A percentile compares a stretch with the other conserved stretches of the same genome.
These are phyloP conservation scores for Brachionus koreanus DNA, from an alignment of 1,140 invertebrate genomes.

Conservation along the genomic window DNA sequence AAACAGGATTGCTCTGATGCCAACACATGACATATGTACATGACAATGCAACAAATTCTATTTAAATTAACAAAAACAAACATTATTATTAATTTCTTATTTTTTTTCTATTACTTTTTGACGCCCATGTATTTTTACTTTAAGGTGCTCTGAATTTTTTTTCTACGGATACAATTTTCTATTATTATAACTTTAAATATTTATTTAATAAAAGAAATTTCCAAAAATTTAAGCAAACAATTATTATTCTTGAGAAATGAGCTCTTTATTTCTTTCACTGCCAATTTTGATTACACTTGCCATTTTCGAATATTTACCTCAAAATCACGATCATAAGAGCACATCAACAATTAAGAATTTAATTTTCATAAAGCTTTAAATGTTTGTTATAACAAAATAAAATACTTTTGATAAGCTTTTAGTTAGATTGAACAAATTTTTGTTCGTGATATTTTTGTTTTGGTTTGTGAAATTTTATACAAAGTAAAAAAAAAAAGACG, in stretches of 20 bases:
- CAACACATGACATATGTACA: background rate
- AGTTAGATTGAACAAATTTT: no score
- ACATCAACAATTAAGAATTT: no score
- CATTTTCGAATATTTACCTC: no score
- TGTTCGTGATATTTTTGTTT: no score
- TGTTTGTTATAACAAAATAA: background rate
- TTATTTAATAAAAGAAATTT: background rate
- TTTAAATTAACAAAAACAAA: background rate
- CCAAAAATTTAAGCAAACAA: background rate
- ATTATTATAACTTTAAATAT: background rate
- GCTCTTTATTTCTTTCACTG: no score
- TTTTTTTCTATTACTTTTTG: background rate
- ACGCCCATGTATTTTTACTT: slow-evolving; percentile 18
- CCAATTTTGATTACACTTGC: no score
- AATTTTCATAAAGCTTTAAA: no score
- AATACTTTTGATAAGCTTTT: background rate
- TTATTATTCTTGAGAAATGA: background rate
- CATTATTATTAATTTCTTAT: background rate
- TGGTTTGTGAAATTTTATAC: no score
- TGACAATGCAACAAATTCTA: background rate
- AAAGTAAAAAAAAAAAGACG: no score
- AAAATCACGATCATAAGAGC: no score
- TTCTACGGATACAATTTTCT: background rate
- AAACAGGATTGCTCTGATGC: background rate
- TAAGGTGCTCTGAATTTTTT: slow-evolving; percentile 2